Conservation (phyloP, 2,113 vertebrate species). For the Trematocara marginatum region DNA sequence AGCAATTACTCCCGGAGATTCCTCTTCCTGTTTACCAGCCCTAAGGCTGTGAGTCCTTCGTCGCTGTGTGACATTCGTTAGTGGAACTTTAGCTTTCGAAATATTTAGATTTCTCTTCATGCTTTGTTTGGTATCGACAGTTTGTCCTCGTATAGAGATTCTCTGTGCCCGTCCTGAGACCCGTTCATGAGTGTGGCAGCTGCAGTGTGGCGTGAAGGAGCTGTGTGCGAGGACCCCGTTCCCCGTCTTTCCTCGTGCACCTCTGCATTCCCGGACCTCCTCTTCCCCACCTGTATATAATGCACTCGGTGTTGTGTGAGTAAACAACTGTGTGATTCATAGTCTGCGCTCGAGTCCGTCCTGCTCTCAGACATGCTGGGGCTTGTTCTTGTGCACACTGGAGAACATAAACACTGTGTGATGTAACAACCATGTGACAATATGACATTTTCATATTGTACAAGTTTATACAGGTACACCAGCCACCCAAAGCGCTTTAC, state of each 20-base stretch:
- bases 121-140: background rate
- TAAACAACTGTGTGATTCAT: background rate
- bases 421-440: background rate
- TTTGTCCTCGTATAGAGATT: background rate
- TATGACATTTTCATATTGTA: background rate
- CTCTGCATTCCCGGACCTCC: background rate
- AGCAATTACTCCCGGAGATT: background rate
- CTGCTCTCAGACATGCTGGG: background rate
- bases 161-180: background rate
- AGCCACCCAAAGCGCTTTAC: too few species aligned
- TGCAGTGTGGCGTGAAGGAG: background rate
- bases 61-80: background rate
- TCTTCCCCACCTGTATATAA: background rate
- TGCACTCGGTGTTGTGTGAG: background rate
- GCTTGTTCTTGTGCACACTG: background rate
- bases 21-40: background rate
- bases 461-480: background rate
- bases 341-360: background rate
- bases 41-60: background rate
- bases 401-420: background rate
- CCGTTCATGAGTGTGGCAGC: background rate
- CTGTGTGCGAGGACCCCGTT: background rate
- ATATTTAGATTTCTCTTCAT: background rate
- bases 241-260: fast-evolving
- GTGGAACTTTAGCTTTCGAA: background rate